Evolutionary conservation across 2,888 invertebrate species (phyloP).

Genomic region (Nemapogon koenigi): DNA sequence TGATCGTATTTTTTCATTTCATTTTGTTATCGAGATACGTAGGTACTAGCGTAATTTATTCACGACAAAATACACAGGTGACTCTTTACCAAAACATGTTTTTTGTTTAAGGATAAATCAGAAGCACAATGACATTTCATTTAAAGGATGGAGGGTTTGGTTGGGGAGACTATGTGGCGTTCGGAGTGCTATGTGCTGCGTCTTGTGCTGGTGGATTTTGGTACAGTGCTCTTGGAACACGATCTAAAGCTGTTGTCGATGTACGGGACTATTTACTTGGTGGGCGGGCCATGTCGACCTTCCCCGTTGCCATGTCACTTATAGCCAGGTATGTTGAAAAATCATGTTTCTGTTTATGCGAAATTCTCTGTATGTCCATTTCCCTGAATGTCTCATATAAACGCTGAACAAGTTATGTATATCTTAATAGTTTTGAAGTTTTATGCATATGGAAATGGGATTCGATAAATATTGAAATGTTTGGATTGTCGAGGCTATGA

Average conservation of each 20-base stretch:
- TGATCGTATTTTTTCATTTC: too few relatives aligned
- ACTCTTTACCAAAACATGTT: too few relatives aligned
- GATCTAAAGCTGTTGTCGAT: constrained; percentile 55
- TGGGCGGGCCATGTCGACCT: constrained; percentile 73
- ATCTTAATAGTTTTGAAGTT: too few relatives aligned
- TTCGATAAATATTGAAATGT: too few relatives aligned
- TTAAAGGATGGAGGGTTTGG: constrained; percentile 47
- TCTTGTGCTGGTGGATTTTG: constrained; percentile 84
- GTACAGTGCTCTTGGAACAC: constrained; percentile 62
- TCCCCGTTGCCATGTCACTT: constrained; percentile 86
- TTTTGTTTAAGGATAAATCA: background rate
- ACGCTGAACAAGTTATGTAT: too few relatives aligned
- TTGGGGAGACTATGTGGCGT: constrained; percentile 68
- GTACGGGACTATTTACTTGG: constrained; percentile 80
- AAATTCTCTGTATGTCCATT: too few relatives aligned
- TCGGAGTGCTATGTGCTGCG: constrained; percentile 70
- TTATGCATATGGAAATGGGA: too few relatives aligned
- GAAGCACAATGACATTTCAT: constrained; percentile 37
- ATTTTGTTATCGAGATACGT: too few relatives aligned
- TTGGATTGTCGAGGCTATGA: too few relatives aligned
- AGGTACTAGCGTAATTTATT: too few relatives aligned
- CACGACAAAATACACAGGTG: too few relatives aligned
- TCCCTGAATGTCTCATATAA: too few relatives aligned
- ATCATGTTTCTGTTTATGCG: background rate
- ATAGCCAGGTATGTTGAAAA: constrained; percentile 73